phyloP scores from a whole-genome alignment of 2,113 vertebrate species.

The Stercorarius parasiticus region DNA sequence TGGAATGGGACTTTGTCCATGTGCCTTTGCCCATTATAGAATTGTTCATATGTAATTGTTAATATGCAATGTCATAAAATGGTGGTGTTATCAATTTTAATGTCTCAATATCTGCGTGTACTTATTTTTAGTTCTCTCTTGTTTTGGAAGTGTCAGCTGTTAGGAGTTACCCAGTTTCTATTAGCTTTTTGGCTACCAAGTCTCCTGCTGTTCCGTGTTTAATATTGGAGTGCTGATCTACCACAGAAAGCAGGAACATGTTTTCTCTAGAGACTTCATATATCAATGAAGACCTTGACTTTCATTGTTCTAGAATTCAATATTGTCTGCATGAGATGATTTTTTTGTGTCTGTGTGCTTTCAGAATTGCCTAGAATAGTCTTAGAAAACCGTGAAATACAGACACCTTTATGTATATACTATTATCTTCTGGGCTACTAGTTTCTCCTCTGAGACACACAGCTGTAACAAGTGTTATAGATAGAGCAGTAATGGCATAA shows the following conservation, averaged over 20 bases:
- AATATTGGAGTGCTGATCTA: not conserved
- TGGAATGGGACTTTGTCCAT: not conserved
- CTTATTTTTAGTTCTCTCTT: not conserved
- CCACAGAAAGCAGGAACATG: not conserved
- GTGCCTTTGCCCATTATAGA: not conserved
- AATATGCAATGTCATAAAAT: not conserved
- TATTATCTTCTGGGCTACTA: not conserved
- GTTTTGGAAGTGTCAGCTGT: not conserved
- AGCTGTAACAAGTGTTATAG: constrained; percentile 6
- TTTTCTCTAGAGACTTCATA: not conserved
- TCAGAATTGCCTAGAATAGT: not conserved
- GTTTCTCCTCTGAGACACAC: not conserved
- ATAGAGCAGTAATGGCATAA: not conserved
- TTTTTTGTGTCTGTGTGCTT: not conserved
- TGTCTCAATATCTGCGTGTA: not conserved
- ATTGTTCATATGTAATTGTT: not conserved
- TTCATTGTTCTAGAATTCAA: not conserved
- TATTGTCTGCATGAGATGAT: not conserved
- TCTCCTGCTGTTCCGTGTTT: not conserved
- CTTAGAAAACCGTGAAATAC: not conserved
- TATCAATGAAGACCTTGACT: not conserved
- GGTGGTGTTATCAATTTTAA: not conserved
- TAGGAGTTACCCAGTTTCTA: not conserved
- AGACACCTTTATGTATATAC: not conserved
- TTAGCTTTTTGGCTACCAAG: not conserved